Evolutionary conservation across 1,140 invertebrate genomes (phyloP).

Genomic region (Dreissena rostriformis): DNA sequence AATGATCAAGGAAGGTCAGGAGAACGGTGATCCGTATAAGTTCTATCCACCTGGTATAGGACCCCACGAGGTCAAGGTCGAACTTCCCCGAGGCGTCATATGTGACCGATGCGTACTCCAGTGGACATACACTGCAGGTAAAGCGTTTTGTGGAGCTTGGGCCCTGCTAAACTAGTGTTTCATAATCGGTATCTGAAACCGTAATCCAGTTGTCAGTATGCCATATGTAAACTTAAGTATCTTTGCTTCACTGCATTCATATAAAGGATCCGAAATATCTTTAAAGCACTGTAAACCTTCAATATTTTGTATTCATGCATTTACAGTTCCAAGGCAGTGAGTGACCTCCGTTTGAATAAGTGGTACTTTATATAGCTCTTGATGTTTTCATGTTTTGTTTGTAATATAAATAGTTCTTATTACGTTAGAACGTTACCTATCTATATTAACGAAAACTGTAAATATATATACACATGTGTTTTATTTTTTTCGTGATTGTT

Average conservation of each 20-base stretch:
- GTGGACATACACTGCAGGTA: conserved; percentile 94
- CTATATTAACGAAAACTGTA: too few species aligned
- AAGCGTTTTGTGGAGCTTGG: not conserved
- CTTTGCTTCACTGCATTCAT: not conserved
- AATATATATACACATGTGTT: too few species aligned
- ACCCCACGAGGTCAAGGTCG: conserved; percentile 56
- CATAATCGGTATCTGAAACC: too few species aligned
- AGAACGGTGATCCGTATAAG: conserved; percentile 22
- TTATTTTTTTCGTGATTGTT: too few species aligned
- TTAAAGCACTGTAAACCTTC: not conserved
- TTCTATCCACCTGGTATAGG: conserved; percentile 28
- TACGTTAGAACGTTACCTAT: too few species aligned
- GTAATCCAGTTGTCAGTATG: too few species aligned
- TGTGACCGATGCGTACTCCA: conserved; percentile 94
- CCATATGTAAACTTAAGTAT: not conserved
- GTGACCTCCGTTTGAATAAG: too few species aligned
- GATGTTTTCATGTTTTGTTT: too few species aligned
- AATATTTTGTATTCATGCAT: not conserved
- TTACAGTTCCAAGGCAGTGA: too few species aligned
- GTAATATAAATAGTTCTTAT: too few species aligned
- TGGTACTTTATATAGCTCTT: too few species aligned
- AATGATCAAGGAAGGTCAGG: conserved; percentile 80
- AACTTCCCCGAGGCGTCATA: conserved; percentile 89
- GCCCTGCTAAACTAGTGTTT: too few species aligned
- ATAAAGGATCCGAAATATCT: not conserved